A percentile compares a stretch with the other conserved stretches of the same genome.
These are phyloP conservation scores for Globicephala melas DNA, from an alignment of 2,113 vertebrate genomes.

Conservation along the genomic window DNA sequence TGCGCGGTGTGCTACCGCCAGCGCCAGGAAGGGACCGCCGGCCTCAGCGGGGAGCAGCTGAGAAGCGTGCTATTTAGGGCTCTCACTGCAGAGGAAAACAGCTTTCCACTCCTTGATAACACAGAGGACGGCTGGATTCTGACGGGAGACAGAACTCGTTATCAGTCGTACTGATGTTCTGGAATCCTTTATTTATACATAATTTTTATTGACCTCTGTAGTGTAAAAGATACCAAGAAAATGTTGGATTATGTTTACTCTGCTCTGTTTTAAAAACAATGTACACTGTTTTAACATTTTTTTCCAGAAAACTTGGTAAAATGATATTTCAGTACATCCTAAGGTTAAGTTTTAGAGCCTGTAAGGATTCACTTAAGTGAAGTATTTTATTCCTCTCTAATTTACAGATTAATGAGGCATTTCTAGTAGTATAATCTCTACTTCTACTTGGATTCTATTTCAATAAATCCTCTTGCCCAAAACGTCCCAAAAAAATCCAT, in stretches of 20 bases:
- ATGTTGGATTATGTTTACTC: neutral
- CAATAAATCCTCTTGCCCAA: neutral
- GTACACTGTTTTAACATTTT: neutral
- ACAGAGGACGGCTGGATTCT: neutral
- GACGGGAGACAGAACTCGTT: accelerated
- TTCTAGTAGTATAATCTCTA: neutral
- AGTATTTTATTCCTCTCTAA: neutral
- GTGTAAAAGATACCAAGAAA: neutral
- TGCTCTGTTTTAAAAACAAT: neutral
- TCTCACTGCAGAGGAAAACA: accelerated
- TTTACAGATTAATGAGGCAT: neutral
- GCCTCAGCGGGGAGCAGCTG: accelerated
- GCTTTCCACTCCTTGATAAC: accelerated
- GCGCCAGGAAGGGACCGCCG: neutral
- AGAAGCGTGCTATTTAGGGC: accelerated
- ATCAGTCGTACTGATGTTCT: accelerated
- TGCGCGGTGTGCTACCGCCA: neutral
- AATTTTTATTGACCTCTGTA: neutral
- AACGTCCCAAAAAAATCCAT: neutral
- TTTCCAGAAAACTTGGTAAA: neutral
- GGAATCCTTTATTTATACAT: accelerated
- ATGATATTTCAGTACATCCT: neutral
- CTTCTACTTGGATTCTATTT: neutral
- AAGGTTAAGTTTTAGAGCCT: neutral
- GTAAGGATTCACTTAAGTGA: neutral